Conservation (phyloP, 2,888 invertebrate genomes). For the Yponomeuta cagnagella region DNA sequence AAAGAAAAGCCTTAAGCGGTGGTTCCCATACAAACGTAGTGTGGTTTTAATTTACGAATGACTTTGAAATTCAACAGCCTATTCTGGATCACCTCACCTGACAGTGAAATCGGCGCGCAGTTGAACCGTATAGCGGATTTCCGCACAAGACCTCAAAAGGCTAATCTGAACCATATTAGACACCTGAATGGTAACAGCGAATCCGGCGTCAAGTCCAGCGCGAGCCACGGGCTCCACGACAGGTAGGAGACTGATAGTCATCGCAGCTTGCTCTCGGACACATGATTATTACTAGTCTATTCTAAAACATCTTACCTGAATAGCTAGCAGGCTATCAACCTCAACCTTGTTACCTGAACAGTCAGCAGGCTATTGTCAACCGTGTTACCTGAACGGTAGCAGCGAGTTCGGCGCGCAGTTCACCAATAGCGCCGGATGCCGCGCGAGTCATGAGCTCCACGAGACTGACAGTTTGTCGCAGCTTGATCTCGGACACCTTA, state of each 20-base stretch:
- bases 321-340: too few relatives aligned
- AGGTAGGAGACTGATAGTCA: slow-evolving; percentile 41
- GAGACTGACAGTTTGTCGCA: slow-evolving; percentile 28
- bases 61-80: too few relatives aligned
- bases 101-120: slow-evolving; percentile 77
- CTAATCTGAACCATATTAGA: too few relatives aligned
- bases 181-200: slow-evolving; percentile 79
- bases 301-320: too few relatives aligned
- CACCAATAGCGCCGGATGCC: slow-evolving; percentile 69
- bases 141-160: slow-evolving; percentile 65
- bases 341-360: too few relatives aligned
- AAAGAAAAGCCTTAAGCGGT: too few relatives aligned
- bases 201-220: slow-evolving; percentile 81
- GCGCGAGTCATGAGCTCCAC: slow-evolving; percentile 82
- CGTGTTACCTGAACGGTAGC: background rate
- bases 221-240: slow-evolving; percentile 84
- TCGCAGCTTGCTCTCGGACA: too few relatives aligned
- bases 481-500: too few relatives aligned
- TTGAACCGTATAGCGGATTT: slow-evolving; percentile 77
- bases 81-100: background rate
- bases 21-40: too few relatives aligned
- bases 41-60: too few relatives aligned
- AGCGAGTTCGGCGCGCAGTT: slow-evolving; percentile 81
- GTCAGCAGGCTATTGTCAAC: too few relatives aligned
- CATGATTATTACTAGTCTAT: too few relatives aligned